Conservation (phyloP, 2,113 vertebrate species). For the Apodemus sylvaticus region DNA sequence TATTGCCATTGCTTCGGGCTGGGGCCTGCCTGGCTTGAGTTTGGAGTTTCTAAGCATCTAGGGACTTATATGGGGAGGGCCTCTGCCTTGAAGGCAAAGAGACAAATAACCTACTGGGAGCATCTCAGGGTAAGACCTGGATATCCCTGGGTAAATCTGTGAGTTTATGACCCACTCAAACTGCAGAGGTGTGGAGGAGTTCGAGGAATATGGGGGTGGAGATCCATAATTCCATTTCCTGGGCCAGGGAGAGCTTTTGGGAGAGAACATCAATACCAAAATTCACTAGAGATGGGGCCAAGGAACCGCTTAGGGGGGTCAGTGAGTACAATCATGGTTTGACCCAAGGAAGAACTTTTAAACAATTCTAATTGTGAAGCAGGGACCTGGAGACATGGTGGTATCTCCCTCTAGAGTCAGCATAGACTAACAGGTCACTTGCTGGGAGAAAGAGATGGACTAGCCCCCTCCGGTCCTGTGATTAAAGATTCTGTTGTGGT, state of each 20-base stretch:
- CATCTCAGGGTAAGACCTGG: neutral
- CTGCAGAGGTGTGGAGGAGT: neutral
- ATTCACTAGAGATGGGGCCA: neutral
- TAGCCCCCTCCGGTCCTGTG: neutral
- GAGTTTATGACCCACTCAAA: neutral
- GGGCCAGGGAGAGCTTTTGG: neutral
- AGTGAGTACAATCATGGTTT: neutral
- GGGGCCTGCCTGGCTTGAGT: neutral
- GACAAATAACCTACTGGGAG: neutral
- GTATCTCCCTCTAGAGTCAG: neutral
- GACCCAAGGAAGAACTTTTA: neutral
- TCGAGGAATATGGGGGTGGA: neutral
- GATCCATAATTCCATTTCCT: neutral
- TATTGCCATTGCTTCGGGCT: neutral
- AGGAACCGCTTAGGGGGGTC: neutral
- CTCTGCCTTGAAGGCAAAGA: neutral
- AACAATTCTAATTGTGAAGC: neutral
- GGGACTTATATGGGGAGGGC: neutral
- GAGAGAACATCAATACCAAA: neutral
- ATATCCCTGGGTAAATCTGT: neutral
- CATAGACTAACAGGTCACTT: neutral
- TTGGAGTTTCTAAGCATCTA: neutral
- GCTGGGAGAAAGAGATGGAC: neutral
- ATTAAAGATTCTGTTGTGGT: slow-evolving; percentile 41
- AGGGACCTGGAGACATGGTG: neutral